Evolutionary conservation across 2,113 vertebrate species (phyloP), one percentile per base, ranked within the genome.

Genomic region (Empidonax alnorum): DNA sequence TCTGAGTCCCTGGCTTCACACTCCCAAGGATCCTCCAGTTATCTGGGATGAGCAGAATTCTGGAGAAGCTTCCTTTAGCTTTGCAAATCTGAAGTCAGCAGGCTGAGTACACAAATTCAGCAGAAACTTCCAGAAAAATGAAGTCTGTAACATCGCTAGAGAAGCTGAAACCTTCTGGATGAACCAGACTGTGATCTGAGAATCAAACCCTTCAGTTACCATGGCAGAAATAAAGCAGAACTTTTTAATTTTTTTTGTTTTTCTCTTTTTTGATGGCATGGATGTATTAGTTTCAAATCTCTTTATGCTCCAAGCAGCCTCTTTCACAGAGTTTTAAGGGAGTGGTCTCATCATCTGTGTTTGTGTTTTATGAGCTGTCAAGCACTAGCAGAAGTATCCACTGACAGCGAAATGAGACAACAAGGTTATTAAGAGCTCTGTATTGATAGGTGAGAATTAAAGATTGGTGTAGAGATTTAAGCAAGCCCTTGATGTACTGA

Each of bases 111-210:
- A 89, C 41, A 62, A 39, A 91, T 78, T 89, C 80, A 94, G 65
- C 73, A 92, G 91, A 86, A 92, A 73, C 28, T 76, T 84, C n/a
- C 49, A 82, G 78, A 39, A 76, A 68, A 91, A 66, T 19, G 46
- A 94, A 82, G 77, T 6, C 81, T 93, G 62, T 87, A 79, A 53
- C 37, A 59, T 83, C 55, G 55, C 62, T 82, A 39, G 28, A 85
- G 78, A 66, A 91, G 31, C 20, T 35, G 63, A 95, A 92, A 93
- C 49, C 56, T 84, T 95, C 89, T 96, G 78, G 58, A 62, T 90
- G 88, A 89, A 61, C 66, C 72, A 85, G 78, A 50, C 66, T 89
- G 71, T 79, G 69, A 92, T 80, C 46, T 88, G 55, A 92, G 33
- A 84, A 85, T 73, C 44, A 58, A 37, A 5, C 31, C 65, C 84